Base-by-base conservation (phyloP, 2,797 vertebrate genomes). In the Meriones psammophilus region DNA sequence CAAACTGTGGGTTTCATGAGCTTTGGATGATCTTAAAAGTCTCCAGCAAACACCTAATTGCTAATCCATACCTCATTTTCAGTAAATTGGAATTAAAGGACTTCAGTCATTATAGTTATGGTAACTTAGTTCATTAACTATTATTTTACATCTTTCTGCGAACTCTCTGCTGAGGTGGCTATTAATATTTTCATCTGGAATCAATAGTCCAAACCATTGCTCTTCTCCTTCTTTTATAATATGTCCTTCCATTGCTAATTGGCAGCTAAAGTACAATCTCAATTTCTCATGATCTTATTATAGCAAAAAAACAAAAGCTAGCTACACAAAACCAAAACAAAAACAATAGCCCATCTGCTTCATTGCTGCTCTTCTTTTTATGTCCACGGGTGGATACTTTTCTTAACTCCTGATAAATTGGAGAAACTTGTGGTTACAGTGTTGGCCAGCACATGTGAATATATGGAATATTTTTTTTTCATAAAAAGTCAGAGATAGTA, bases 1-100 rank as follows among this genome's bases (percentile, higher is more conserved):
- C 88, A 74, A 96, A 83, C 8, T 83, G 39, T 81, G 6, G 30
- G 5, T 3, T 79, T 91, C 26, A 66, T 87, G 46, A 86, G 74
- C 89, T 92, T 71, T 90, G 18, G 79, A 91, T 42, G 5, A 88
- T 92, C 18, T 92, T 86, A 5, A 85, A 88, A 26, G 9, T 92
- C 69, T 74, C 30, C 26, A 62, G 73, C 12, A n/a, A 78, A 88
- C 9, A 71, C 2, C 14, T 84, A 84, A 89, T 84, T 84, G 14
- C 60, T 77, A 96, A 88, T 93, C 28, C 20, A 80, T 95, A 96
- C 79, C 62, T 91, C 76, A 87, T 92, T 95, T 87, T 93, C 58
- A 88, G 79, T 88, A 93, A 88, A 93, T 10, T 85, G 14, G n/a
- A 78, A 3, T 64, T 85, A 92, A 84, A 86, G 33, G 69, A 85